Conservation (phyloP, 2,113 vertebrate species). For the Chinchilla lanigera region DNA sequence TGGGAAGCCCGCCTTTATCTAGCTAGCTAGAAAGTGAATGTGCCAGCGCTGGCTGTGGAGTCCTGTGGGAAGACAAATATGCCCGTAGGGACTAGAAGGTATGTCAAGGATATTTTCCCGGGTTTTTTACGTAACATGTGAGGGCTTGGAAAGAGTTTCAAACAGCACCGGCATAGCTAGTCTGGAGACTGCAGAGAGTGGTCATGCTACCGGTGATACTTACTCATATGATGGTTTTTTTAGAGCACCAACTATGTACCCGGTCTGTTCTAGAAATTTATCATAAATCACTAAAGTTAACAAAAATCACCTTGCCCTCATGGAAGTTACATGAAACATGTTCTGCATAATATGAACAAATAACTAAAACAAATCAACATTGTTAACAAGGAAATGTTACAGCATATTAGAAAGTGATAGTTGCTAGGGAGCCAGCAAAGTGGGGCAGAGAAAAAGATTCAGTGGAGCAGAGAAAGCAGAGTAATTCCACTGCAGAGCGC, state of each 20-base stretch:
- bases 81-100: background rate
- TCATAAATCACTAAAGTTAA: background rate
- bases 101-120: background rate
- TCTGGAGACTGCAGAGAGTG: background rate
- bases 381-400: background rate
- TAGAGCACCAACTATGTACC: background rate
- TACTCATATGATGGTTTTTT: background rate
- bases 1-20: background rate
- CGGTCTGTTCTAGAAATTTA: background rate
- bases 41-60: background rate
- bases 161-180: background rate
- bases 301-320: background rate
- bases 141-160: background rate
- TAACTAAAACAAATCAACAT: background rate
- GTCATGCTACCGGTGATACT: background rate
- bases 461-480: background rate
- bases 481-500: background rate
- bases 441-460: background rate
- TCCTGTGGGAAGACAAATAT: background rate
- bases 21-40: background rate
- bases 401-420: background rate
- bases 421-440: background rate
- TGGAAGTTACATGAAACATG: background rate
- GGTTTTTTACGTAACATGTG: background rate
- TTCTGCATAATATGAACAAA: background rate